phyloP scores from a whole-genome alignment of 2,797 vertebrate genomes.

The Australoheros facetus region DNA sequence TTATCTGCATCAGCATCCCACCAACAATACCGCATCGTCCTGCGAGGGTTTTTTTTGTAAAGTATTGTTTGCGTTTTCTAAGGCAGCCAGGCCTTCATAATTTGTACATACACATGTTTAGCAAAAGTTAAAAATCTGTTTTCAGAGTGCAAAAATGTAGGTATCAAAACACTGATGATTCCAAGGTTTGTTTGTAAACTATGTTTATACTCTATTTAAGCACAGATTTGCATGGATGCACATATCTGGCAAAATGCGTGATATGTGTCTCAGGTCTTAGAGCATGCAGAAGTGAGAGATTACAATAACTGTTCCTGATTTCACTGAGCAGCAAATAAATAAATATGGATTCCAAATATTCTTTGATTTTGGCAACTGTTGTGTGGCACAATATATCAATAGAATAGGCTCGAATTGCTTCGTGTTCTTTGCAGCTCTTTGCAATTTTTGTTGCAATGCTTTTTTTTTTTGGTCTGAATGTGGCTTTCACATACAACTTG shows the following conservation, averaged over 20 bases:
- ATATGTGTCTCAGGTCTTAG: not conserved
- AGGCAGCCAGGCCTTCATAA: not conserved
- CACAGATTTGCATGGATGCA: not conserved
- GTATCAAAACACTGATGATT: not conserved
- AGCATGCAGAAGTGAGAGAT: accelerated
- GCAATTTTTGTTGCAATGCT: no score
- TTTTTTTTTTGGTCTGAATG: no score
- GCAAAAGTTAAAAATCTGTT: not conserved
- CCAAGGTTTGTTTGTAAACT: not conserved
- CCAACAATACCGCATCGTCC: accelerated
- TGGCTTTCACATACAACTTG: no score
- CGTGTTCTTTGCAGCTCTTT: no score
- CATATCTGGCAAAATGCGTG: not conserved
- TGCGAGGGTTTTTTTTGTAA: not conserved
- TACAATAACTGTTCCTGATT: not conserved
- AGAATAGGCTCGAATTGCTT: no score
- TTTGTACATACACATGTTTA: not conserved
- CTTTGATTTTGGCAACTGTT: no score
- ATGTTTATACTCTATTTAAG: not conserved
- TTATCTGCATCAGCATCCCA: not conserved
- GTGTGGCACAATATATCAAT: no score
- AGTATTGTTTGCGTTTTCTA: not conserved
- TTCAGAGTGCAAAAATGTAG: not conserved
- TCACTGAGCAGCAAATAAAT: not conserved
- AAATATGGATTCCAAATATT: no score